Evolutionary conservation across 2,888 invertebrate species (phyloP), one percentile per base, ranked within the genome.

Genomic region (Cerceris ruficornis): DNA sequence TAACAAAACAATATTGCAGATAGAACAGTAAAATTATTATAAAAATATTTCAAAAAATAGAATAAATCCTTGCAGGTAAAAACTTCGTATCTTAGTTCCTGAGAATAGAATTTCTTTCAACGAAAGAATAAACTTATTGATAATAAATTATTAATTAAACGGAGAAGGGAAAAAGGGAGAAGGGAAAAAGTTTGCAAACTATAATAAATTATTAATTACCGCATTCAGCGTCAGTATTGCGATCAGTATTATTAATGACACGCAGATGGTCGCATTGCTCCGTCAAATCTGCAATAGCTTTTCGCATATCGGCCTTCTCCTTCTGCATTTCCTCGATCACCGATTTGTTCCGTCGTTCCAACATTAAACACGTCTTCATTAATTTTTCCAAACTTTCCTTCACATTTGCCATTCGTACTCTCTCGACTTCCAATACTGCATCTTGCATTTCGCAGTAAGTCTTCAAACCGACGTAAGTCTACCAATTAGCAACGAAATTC

Each of bases 261-360:
- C 65, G 71, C 7, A 73, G 58, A 28, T 69, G 77, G 52, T 81
- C 69, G 43, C 75, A 77, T 41, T 84, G 69, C 8, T 64, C 69
- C 42, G 43, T 43, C 13, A 84, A 28, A 0, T 73, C 50, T 5
- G 77, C 55, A 28, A 75, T 39, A 2, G 42, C 66, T 39, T 54
- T 49, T 7, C 28, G 39, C 17, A 75, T 42, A n/a, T 39, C 15
- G 2, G 55, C 15, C 0, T 58, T 75, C 1, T 75, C 73, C 0
- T 7, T 50, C 7, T 61, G 55, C 7, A 68, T 8, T 11, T 15
- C n/a, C 0, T 58, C 60, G 8, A 69, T 9, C 1, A 7, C 43
- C 0, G 39, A 28, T 11, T 72, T 70, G 9, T 72, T 62, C 7
- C 43, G 55, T 9, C 60, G 49, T 7, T 77, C 69, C 7, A 74